Evolutionary conservation across 2,888 invertebrate genomes (phyloP).

Genomic region (Dryococelus australis): DNA sequence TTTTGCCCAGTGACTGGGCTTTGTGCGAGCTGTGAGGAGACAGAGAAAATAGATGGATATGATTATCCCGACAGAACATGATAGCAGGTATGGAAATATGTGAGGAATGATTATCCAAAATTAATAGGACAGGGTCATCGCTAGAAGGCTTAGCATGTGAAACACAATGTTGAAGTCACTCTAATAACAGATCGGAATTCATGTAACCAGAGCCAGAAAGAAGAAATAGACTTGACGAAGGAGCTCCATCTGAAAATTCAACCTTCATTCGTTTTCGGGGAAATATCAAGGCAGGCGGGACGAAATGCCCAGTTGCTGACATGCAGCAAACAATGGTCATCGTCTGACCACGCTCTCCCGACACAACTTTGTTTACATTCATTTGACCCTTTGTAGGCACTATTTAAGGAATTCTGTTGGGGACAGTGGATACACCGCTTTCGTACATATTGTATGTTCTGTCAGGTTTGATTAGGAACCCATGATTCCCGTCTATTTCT

Average conservation of each 20-base stretch:
- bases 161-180: background rate
- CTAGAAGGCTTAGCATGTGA: background rate
- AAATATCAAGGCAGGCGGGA: background rate
- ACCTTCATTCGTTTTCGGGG: conserved; percentile 57
- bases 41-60: too few relatives aligned
- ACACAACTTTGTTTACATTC: background rate
- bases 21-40: background rate
- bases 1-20: background rate
- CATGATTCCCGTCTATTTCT: conserved; percentile 47
- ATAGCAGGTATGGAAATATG: background rate
- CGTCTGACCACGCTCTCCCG: background rate
- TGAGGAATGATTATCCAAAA: conserved; percentile 16
- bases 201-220: background rate
- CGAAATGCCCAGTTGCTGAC: background rate
- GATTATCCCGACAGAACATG: too few relatives aligned
- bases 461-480: conserved; percentile 44
- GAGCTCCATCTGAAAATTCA: conserved; percentile 54
- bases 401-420: background rate
- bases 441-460: conserved; percentile 57
- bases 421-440: conserved; percentile 57
- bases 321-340: background rate
- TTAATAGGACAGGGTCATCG: background rate
- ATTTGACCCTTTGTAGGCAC: background rate
- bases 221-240: background rate
- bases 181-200: background rate